Percentiles rank a stretch among this genome's conserved stretches.
phyloP scores from a whole-genome alignment of 1,140 invertebrate species.

The Acyrthosiphon pisum region DNA sequence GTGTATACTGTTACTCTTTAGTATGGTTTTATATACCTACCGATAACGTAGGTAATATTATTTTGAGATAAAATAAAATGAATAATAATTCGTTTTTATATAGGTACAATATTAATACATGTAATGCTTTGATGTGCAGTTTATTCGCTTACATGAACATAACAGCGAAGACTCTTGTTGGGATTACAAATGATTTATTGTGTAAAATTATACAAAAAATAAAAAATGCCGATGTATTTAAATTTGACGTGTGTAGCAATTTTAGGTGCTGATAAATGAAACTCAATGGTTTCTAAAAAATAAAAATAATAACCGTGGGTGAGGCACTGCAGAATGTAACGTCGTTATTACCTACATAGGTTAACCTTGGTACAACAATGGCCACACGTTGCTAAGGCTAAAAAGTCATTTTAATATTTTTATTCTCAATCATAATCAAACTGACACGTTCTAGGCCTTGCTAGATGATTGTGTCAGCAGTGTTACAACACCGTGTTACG shows the following conservation, averaged over 20 bases:
- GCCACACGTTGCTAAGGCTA: not conserved
- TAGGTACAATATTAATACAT: not conserved
- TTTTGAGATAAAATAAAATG: not conserved
- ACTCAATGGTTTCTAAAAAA: not conserved
- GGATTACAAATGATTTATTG: not conserved
- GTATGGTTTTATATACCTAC: not conserved
- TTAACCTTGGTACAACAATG: constrained; percentile 49
- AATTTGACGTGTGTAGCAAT: not conserved
- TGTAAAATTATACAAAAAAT: not conserved
- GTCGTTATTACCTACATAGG: constrained; percentile 38
- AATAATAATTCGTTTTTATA: not conserved
- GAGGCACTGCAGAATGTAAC: not conserved
- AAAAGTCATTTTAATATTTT: constrained; percentile 51
- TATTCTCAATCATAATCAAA: constrained; percentile 7
- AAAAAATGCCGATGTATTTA: not conserved
- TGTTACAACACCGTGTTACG: not conserved
- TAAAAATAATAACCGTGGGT: not conserved
- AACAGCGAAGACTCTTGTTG: not conserved
- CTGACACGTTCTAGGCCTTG: constrained; percentile 33
- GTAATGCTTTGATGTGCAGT: not conserved
- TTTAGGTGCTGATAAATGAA: not conserved
- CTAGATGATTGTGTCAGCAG: not conserved
- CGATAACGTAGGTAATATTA: not conserved
- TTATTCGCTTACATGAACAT: not conserved
- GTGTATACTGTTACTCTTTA: not conserved